phyloP scores from a whole-genome alignment of 2,797 vertebrate genomes.

The Heteromormyrus szaboi region DNA sequence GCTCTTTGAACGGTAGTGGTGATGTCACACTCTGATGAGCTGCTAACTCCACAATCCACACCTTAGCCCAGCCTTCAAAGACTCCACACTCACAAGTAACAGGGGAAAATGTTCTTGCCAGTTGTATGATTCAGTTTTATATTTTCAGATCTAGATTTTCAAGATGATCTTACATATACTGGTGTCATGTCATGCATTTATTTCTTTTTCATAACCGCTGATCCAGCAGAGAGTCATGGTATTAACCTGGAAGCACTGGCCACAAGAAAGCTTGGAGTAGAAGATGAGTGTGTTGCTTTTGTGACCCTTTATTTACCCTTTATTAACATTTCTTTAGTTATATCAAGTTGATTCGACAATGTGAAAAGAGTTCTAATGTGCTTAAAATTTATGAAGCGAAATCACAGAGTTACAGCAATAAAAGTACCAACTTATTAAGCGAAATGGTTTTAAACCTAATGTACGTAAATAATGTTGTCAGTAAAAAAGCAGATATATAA shows the following conservation, averaged over 20 bases:
- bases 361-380: background rate
- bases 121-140: background rate
- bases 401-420: background rate
- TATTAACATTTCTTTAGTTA: background rate
- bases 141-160: background rate
- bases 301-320: background rate
- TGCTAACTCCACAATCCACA: constrained; percentile 31
- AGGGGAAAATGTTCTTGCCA: background rate
- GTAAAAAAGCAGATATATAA: background rate
- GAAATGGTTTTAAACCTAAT: background rate
- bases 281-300: background rate
- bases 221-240: background rate
- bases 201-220: background rate
- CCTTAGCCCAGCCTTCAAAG: constrained; percentile 35
- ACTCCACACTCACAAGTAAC: background rate
- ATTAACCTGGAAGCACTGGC: background rate
- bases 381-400: background rate
- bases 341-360: background rate
- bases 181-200: background rate
- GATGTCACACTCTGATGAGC: constrained; percentile 17
- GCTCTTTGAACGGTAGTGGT: constrained; percentile 3
- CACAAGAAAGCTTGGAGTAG: background rate
- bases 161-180: background rate
- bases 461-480: background rate
- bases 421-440: background rate